Base-by-base conservation (phyloP, 2,888 invertebrate genomes). In the Drosophila hamatofila region DNA sequence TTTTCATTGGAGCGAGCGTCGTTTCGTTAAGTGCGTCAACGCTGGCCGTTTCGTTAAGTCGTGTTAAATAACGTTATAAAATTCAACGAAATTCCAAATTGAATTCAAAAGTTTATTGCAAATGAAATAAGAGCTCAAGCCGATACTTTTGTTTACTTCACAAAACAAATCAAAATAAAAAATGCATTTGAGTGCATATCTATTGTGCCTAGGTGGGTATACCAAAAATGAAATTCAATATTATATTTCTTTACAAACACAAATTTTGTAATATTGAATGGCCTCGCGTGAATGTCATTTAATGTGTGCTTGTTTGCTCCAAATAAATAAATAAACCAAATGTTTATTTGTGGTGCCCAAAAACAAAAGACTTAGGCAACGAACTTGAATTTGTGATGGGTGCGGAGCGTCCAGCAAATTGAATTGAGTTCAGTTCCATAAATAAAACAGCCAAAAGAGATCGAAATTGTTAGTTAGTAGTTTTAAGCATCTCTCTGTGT, bases 301-400 rank as follows among this genome's bases (percentile, higher is more conserved):
- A n/a, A n/a, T 59, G 74, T 69, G 79, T 82, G 84, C 77, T 77
- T 60, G 49, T 51, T n/a, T 70, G 64, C 23, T 46, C 55, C 61
- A 37, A 27, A 18, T 2, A 30, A 12, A 6, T 6, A 35, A 16
- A 25, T 25, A 30, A 18, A 0, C 14, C n/a, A 9, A 33, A 56
- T 25, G 23, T 30, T 8, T 4, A 23, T 57, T 42, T 56, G 59
- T 59, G 18, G 23, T 44, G 49, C 18, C 39, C 71, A n/a, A 57
- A 78, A 79, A 83, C 88, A 75, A 86, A 89, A 79, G 88, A 88
- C 86, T 86, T 83, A 81, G 71, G 89, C 74, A 78, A 88, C 89
- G 70, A 88, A 88, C 88, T 81, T 76, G 67, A 57, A 58, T 69
- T 54, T 44, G 48, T 37, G 46, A 33, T 33, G 11, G 39, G 21